phyloP scores from a whole-genome alignment of 2,797 vertebrate genomes.

The Gallinago nigripennis region DNA sequence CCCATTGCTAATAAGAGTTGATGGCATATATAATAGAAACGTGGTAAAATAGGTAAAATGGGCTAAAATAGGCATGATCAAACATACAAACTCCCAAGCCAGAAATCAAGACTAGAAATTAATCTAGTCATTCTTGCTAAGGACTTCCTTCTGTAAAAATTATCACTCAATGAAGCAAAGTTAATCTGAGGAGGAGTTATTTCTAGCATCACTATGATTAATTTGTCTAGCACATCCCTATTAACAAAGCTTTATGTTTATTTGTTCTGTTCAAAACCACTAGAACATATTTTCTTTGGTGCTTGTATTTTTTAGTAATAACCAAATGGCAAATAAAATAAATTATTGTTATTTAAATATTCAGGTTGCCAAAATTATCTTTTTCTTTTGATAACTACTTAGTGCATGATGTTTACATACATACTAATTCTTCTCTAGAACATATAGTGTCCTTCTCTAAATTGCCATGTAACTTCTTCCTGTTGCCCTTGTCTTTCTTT shows the following conservation, averaged over 20 bases:
- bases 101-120: neutral
- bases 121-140: neutral
- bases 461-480: neutral
- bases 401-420: neutral
- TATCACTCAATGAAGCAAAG: neutral
- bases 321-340: neutral
- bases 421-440: neutral
- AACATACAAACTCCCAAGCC: neutral
- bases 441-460: neutral
- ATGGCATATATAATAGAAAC: neutral
- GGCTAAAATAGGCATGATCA: neutral
- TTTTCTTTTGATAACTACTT: neutral
- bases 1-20: neutral
- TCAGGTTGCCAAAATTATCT: neutral
- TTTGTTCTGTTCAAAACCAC: neutral
- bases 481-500: neutral
- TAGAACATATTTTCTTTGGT: neutral
- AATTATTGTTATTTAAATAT: neutral
- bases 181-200: neutral
- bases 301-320: neutral
- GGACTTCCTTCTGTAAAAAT: neutral
- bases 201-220: neutral
- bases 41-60: too few relatives aligned
- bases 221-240: neutral
- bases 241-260: neutral